Conservation (phyloP, 2,888 invertebrate genomes). For the Tachina fera region DNA sequence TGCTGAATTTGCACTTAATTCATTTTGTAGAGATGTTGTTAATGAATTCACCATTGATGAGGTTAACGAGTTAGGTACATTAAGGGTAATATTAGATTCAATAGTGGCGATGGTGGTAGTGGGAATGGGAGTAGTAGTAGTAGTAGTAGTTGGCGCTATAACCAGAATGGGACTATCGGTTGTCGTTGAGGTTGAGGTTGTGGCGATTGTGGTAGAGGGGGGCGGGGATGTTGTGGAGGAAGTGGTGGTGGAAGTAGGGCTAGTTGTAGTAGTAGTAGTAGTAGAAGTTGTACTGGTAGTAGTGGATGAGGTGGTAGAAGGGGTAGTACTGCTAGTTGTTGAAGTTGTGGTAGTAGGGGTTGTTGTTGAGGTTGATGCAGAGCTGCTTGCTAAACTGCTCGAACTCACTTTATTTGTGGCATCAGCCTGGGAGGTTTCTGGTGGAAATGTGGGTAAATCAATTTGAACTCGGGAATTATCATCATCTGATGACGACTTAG, state of each 20-base stretch:
- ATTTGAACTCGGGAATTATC: conserved; percentile 85
- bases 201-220: conserved; percentile 47
- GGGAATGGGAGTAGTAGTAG: conserved; percentile 33
- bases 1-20: conserved; percentile 42
- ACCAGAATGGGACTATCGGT: conserved; percentile 58
- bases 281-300: conserved; percentile 62
- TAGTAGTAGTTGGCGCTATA: conserved; percentile 50
- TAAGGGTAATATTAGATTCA: conserved; percentile 47
- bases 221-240: conserved; percentile 51
- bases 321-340: conserved; percentile 66
- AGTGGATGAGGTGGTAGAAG: conserved; percentile 63
- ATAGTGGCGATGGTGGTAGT: conserved; percentile 14
- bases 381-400: conserved; percentile 71
- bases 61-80: conserved; percentile 60
- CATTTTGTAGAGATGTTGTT: conserved; percentile 59
- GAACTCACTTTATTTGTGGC: conserved; percentile 77
- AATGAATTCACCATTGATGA: conserved; percentile 66
- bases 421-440: conserved; percentile 80
- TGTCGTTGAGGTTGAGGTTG: conserved; percentile 62
- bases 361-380: conserved; percentile 60
- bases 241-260: conserved; percentile 61
- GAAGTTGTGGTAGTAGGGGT: conserved; percentile 53
- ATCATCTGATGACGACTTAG: conserved; percentile 57
- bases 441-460: conserved; percentile 87
- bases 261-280: conserved; percentile 58